Base-by-base conservation (phyloP, 2,113 vertebrate genomes). In the Malurus alboscapulatus region DNA sequence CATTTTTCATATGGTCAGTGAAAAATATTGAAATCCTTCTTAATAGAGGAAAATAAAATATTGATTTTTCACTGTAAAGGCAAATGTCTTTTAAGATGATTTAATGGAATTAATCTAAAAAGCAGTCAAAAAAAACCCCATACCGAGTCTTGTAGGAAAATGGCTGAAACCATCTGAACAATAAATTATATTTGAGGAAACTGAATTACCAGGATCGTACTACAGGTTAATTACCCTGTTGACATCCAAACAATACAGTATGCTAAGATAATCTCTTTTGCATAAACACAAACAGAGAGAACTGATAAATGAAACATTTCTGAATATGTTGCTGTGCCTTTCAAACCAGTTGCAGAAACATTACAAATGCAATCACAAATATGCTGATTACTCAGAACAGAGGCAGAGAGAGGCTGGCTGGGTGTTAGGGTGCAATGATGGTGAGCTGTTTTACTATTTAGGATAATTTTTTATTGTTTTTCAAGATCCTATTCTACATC, bases 281-380 rank as follows among this genome's bases (percentile, higher is more conserved):
- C 32, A 79, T 72, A 90, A 91, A 91, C 57, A 87, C 44, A 74
- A 40, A 32, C 38, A 72, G 6, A 62, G 12, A 74, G 50, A 91
- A 83, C 44, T 83, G 45, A 85, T 82, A 91, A 89, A 82, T 34
- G 44, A 82, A 91, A 84, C 61, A 53, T 80, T 92, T 80, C 80
- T 73, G n/a, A 57, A 30, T 29, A 17, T 4, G 14, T 20, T 71
- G 18, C 53, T 32, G 15, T 67, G 66, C 55, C 40, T 92, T 91
- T 92, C 48, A 55, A 69, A 85, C 8, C 19, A 68, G 61, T 2
- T 71, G 61, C 3, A 69, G 69, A 74, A 82, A 47, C 54, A 57
- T 78, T 85, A 65, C 44, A 67, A 91, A 79, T 48, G 62, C 67
- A 80, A 69, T 69, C 55, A 90, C 20, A 91, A 66, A 77, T 55